These are phyloP conservation scores for Enteromius trimaculatus DNA, from an alignment of 2,797 vertebrate genomes.

Conservation along the genomic window DNA sequence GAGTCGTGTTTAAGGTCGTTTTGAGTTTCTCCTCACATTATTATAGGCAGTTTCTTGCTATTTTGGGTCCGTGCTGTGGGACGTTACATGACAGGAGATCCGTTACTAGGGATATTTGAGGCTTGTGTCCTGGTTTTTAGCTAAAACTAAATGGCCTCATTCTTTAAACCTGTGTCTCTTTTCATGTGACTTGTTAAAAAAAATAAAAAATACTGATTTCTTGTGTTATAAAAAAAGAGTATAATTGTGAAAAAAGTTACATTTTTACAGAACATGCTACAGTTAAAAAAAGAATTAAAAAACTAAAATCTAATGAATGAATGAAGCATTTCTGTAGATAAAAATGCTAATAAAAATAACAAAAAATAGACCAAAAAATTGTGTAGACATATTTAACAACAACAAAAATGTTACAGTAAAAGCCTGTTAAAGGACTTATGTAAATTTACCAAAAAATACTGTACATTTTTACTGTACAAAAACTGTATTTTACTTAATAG, in stretches of 20 bases:
- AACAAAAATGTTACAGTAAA: neutral
- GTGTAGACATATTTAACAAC: neutral
- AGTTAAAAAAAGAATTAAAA: too few relatives aligned
- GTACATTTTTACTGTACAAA: neutral
- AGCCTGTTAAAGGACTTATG: neutral
- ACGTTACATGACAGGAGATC: neutral
- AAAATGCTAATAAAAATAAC: neutral
- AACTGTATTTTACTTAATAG: too few relatives aligned
- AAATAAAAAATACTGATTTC: too few relatives aligned
- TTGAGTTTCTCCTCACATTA: conserved; percentile 10
- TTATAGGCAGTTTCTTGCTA: neutral
- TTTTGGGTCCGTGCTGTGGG: conserved; percentile 2
- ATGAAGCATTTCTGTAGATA: too few relatives aligned
- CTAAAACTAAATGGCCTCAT: neutral
- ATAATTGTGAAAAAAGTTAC: too few relatives aligned
- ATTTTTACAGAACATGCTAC: too few relatives aligned
- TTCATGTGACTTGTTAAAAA: neutral
- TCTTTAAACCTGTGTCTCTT: neutral
- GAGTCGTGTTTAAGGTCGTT: neutral
- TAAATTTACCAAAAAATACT: neutral
- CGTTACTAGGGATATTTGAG: neutral
- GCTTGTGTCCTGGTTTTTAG: neutral
- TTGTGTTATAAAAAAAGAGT: too few relatives aligned
- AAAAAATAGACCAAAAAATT: neutral
- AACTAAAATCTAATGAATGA: too few relatives aligned